Conservation (phyloP, 1,140 invertebrate species). For the Psilanteris sp. region DNA sequence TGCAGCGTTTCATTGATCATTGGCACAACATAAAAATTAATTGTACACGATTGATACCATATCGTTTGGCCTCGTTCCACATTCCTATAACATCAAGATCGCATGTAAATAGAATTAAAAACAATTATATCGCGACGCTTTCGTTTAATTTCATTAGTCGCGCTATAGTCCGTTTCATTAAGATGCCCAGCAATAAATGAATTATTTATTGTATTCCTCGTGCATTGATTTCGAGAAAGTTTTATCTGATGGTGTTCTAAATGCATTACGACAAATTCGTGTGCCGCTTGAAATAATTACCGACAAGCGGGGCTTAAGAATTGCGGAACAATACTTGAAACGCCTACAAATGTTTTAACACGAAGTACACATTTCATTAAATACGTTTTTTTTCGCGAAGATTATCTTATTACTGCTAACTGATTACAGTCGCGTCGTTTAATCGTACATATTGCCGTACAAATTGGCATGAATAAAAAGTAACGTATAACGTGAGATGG, state of each 20-base stretch:
- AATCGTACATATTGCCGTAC: slow-evolving; percentile 17
- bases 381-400: not conserved
- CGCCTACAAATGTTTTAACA: slow-evolving; percentile 7
- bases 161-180: slow-evolving; percentile 16
- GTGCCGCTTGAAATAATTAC: slow-evolving; percentile 32
- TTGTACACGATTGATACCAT: slow-evolving; percentile 46
- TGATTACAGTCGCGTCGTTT: slow-evolving; percentile 11
- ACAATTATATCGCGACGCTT: slow-evolving; percentile 40
- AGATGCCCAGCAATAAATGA: slow-evolving; percentile 22
- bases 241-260: not conserved
- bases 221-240: slow-evolving; percentile 22
- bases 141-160: slow-evolving; percentile 45
- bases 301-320: no score
- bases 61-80: slow-evolving; percentile 60
- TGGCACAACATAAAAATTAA: slow-evolving; percentile 36
- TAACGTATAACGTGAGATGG: slow-evolving; percentile 35
- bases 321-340: slow-evolving; percentile 9
- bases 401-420: slow-evolving; percentile 35
- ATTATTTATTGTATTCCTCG: slow-evolving; percentile 38
- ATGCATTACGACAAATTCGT: slow-evolving; percentile 11
- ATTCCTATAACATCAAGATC: slow-evolving; percentile 50
- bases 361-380: not conserved
- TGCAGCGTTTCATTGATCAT: slow-evolving; percentile 26
- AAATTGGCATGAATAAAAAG: slow-evolving; percentile 48
- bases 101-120: slow-evolving; percentile 42